Evolutionary conservation across 1,140 invertebrate species (phyloP).

Genomic region (Micrasema minimum): DNA sequence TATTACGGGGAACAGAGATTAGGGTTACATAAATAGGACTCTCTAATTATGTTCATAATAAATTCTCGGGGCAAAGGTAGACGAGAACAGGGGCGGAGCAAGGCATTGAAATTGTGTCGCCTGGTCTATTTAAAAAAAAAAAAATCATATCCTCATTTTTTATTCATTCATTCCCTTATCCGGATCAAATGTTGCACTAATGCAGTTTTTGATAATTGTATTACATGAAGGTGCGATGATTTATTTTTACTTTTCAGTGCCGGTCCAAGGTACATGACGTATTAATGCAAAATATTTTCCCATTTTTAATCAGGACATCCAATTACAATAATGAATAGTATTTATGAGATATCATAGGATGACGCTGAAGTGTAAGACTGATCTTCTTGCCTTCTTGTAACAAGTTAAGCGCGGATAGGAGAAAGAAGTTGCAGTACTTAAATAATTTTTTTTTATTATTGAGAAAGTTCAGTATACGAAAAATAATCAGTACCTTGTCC

Average conservation of each 20-base stretch:
- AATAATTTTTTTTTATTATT: no score
- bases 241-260: neutral
- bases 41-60: slow-evolving; percentile 18
- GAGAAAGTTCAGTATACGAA: no score
- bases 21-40: slow-evolving; percentile 14
- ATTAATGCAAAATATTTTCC: no score
- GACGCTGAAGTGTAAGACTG: no score
- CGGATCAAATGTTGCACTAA: neutral
- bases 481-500: no score
- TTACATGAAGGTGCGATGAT: neutral
- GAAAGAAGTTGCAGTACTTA: no score
- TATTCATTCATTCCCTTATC: no score
- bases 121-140: neutral
- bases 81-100: neutral
- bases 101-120: neutral
- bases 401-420: no score
- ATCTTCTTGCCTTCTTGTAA: no score
- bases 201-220: neutral
- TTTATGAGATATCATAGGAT: no score
- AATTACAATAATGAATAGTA: no score
- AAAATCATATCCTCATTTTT: neutral
- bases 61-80: neutral
- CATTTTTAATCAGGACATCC: no score
- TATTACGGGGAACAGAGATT: neutral
- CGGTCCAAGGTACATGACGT: neutral